Evolutionary conservation across 1,140 invertebrate species (phyloP), one percentile per base, ranked within the genome.

Genomic region (Ooceraea biroi): DNA sequence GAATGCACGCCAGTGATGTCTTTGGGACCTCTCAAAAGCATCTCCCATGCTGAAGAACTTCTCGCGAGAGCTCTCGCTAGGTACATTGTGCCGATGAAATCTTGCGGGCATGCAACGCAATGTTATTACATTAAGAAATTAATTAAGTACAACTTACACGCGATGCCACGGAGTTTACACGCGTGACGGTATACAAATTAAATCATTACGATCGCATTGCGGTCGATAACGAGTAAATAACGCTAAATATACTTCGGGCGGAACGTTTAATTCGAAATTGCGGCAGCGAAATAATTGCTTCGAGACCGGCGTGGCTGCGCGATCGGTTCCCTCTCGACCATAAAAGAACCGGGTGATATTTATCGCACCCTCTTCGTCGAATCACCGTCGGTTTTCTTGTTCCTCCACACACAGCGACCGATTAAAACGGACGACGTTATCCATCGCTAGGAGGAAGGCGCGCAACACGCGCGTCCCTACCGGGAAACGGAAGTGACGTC

Each of bases 401-500:
- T 82, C 73, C 52, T 88, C 80, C 58, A 80, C 86, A 48, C 57
- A 27, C 52, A 48, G n/a, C 57, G 52, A 63, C 55, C 88, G 85
- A 91, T 91, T 91, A 87, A 91, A 89, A 91, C 90, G 85, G 88
- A 73, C 88, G 90, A 83, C 89, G 68, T 73, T 85, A 80, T 84
- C 71, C 80, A 44, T 58, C 55, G 86, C 48, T 48, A 71, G 55
- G 48, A 22, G 19, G 60, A 52, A 30, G 48, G 48, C 30, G 61
- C 19, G 46, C 50, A 52, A 25, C 52, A 19, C 69, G 78, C 76
- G 60, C 77, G 77, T 74, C 58, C 72, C 83, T 84, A 90, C 86
- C 89, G 88, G 91, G 90, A 91, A 91, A 91, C 91, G 91, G 90
- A 91, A 91, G 87, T 91, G 91, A 91, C 91, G 90, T 91, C 91